phyloP scores from a whole-genome alignment of 2,113 vertebrate species.

The Chloropsis cyanopogon region DNA sequence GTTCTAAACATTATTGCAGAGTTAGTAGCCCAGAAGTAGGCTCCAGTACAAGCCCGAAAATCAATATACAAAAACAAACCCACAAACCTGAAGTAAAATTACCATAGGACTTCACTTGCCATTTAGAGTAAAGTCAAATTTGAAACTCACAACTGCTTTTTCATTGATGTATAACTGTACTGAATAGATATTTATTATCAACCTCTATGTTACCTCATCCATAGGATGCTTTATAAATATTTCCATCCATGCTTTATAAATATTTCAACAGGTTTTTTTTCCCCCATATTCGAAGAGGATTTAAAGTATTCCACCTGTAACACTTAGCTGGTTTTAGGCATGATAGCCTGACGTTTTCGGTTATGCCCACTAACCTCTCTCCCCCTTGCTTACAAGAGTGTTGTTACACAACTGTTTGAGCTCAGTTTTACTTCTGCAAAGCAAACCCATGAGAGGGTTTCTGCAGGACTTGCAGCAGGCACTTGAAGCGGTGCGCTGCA shows the following conservation, averaged over 20 bases:
- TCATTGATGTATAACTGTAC: neutral
- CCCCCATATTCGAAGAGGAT: neutral
- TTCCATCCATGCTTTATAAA: neutral
- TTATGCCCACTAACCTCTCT: too few relatives aligned
- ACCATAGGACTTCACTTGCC: neutral
- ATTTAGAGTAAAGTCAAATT: neutral
- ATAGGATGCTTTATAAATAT: too few relatives aligned
- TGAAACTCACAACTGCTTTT: neutral
- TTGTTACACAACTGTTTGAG: neutral
- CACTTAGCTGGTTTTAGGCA: neutral
- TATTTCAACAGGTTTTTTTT: neutral
- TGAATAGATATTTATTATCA: neutral
- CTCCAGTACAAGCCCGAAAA: neutral
- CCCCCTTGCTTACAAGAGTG: neutral
- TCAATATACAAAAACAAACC: neutral
- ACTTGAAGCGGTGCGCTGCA: rapidly evolving
- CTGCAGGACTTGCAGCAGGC: neutral
- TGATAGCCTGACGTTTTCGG: neutral
- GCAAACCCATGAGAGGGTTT: neutral
- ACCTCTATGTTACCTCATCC: neutral
- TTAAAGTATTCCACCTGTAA: neutral
- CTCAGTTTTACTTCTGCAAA: neutral
- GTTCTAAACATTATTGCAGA: neutral
- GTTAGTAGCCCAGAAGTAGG: neutral
- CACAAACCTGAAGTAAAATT: neutral